A percentile compares a stretch with the other conserved stretches of the same genome.
Evolutionary conservation across 2,113 vertebrate species (phyloP).

Genomic region (Spilogale gracilis): DNA sequence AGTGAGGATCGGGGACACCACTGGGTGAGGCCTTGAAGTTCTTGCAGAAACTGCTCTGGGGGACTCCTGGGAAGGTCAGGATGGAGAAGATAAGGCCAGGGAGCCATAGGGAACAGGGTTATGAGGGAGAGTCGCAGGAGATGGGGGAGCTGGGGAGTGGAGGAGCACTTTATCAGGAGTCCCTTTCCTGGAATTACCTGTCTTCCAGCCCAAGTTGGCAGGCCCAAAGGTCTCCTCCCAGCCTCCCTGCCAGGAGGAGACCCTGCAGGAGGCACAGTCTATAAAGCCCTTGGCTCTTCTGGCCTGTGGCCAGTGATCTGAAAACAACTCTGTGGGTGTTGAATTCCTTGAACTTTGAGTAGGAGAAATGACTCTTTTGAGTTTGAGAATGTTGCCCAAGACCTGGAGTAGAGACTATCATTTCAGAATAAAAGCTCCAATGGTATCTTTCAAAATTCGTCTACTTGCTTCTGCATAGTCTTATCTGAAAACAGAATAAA

Average conservation of each 20-base stretch:
- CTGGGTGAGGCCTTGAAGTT: background rate
- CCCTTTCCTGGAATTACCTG: too few species aligned
- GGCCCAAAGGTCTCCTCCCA: background rate
- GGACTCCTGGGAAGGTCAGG: background rate
- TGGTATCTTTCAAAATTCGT: background rate
- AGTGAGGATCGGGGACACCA: too few species aligned
- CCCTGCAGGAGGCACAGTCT: background rate
- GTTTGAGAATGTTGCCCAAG: background rate
- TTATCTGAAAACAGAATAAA: background rate
- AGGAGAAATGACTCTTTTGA: background rate
- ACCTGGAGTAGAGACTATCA: background rate
- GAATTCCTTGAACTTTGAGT: constrained; percentile 1
- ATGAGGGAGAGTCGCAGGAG: background rate
- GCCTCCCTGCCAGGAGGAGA: background rate
- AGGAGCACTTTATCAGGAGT: background rate
- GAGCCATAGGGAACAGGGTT: too few species aligned
- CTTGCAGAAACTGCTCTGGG: background rate
- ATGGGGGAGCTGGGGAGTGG: background rate
- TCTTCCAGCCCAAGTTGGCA: background rate
- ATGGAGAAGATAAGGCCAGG: background rate
- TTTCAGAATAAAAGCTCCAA: constrained; percentile 41
- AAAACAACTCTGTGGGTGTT: background rate
- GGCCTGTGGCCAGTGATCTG: background rate
- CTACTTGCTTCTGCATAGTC: background rate
- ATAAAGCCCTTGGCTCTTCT: too few species aligned